Percentiles rank a stretch among this genome's conserved stretches.
Evolutionary conservation across 1,140 invertebrate species (phyloP).

Genomic region (Calliopsis andreniformis): DNA sequence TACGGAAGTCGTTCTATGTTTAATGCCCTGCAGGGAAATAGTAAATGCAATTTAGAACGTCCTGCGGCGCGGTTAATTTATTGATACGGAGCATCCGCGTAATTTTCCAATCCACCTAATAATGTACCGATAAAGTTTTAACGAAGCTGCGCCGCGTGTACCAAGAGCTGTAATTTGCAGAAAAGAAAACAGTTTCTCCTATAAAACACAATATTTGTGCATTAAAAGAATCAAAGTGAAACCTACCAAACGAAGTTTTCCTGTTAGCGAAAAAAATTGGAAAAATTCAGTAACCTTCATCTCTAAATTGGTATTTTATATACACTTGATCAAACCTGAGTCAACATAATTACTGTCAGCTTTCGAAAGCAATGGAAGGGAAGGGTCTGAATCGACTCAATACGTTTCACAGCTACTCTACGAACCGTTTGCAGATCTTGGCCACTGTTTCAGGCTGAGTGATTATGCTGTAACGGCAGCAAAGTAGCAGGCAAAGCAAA

Average conservation of each 20-base stretch:
- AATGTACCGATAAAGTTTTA: constrained; percentile 33
- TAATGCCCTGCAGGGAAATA: constrained; percentile 50
- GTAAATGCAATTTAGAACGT: constrained; percentile 53
- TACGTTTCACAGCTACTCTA: no score
- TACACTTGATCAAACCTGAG: no score
- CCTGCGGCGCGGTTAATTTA: constrained; percentile 44
- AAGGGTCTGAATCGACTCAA: no score
- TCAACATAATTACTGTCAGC: no score
- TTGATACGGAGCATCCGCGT: constrained; percentile 33
- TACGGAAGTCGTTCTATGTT: constrained; percentile 50
- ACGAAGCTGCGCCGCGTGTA: neutral
- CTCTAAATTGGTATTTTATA: no score
- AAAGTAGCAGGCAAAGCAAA: constrained; percentile 65
- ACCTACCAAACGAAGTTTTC: no score
- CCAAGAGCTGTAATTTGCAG: neutral
- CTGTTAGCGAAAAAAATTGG: no score
- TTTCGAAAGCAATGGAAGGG: no score
- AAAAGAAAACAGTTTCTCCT: neutral
- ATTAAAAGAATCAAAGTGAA: no score
- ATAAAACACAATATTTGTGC: neutral
- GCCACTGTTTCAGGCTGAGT: constrained; percentile 49
- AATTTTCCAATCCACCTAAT: constrained; percentile 34
- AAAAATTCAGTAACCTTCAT: no score
- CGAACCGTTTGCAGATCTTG: constrained; percentile 61
- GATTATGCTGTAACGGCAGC: constrained; percentile 66